Conservation (phyloP, 92 coral and sea anemone genomes). For the Phenganax stokvisi region DNA sequence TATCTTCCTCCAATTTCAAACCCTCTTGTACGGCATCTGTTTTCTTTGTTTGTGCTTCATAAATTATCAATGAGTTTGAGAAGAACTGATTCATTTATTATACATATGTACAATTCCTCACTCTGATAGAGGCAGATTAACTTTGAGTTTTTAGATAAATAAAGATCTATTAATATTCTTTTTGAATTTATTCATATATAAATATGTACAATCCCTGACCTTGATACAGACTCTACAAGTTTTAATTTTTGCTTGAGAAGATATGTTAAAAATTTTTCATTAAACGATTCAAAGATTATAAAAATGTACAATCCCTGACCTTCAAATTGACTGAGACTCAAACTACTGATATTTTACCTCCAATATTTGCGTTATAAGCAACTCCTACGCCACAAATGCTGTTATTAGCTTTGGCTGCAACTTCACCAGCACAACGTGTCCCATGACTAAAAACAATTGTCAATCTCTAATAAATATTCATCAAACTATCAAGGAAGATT, state of each 20-base stretch:
- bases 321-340: no score
- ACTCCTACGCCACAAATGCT: constrained; percentile 96
- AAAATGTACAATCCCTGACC: no score
- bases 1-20: background rate
- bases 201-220: background rate
- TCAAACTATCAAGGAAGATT: background rate
- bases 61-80: background rate
- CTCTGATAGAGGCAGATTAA: no score
- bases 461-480: background rate
- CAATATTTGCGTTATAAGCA: constrained; percentile 91
- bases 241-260: background rate
- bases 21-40: no score
- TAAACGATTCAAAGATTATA: background rate
- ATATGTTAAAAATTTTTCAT: background rate
- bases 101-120: no score
- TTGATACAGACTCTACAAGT: background rate
- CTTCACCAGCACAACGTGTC: constrained; percentile 94
- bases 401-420: constrained; percentile 88
- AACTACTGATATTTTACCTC: constrained; percentile 52
- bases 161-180: no score
- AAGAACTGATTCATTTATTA: no score
- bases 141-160: no score
- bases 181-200: no score
- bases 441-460: constrained; percentile 63
- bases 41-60: no score